Conservation (phyloP, 2,888 invertebrate species). For the Thereva unica region DNA sequence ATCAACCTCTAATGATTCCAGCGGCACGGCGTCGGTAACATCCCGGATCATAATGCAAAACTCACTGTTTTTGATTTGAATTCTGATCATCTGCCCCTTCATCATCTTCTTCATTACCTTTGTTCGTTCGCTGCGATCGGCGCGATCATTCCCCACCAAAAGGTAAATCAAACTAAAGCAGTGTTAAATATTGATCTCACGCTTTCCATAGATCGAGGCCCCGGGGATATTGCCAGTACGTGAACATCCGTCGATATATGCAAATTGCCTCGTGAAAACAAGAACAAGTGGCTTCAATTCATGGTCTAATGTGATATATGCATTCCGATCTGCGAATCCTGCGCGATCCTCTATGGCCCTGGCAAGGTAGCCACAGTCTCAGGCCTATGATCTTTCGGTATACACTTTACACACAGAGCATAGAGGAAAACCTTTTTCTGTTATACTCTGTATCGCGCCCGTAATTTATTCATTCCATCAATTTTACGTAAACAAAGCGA, state of each 20-base stretch:
- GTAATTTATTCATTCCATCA: slow-evolving; percentile 36
- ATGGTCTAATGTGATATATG: slow-evolving; percentile 39
- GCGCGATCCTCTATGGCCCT: no score
- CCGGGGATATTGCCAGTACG: slow-evolving; percentile 9
- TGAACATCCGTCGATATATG: slow-evolving; percentile 34
- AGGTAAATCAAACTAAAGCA: slow-evolving; percentile 24
- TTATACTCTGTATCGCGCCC: slow-evolving; percentile 17
- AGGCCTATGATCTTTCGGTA: no score
- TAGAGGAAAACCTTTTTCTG: no score
- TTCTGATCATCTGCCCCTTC: background rate
- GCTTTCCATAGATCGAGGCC: slow-evolving; percentile 25
- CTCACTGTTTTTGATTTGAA: no score
- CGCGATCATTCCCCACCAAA: no score
- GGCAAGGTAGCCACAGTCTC: no score
- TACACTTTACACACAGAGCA: no score
- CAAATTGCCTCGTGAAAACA: slow-evolving; percentile 39
- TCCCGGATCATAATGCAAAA: no score
- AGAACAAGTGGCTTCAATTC: slow-evolving; percentile 39
- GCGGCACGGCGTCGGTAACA: background rate
- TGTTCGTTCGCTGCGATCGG: background rate
- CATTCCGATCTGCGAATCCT: slow-evolving; percentile 12
- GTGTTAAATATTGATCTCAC: slow-evolving; percentile 37
- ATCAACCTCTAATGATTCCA: slow-evolving; percentile 28
- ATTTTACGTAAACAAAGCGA: slow-evolving; percentile 34
- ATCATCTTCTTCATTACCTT: background rate